Percentiles rank a stretch among this genome's conserved stretches.
These are phyloP conservation scores for Dicerorhinus sumatrensis DNA, from an alignment of 2,113 vertebrate species.

Conservation along the genomic window DNA sequence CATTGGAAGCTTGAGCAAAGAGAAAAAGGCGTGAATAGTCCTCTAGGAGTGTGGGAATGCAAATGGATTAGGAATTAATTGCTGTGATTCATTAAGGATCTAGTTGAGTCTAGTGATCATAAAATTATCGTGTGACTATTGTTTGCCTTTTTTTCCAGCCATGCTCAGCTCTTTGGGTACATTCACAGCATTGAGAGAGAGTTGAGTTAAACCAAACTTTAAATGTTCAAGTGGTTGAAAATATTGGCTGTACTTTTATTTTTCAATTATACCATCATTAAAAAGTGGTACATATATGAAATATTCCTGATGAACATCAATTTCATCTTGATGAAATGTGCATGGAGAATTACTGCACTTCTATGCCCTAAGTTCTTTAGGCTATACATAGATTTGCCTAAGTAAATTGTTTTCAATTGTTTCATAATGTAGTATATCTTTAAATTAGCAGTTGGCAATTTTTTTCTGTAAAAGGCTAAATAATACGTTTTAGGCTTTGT, in stretches of 20 bases:
- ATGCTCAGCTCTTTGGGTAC: not conserved
- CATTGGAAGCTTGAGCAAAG: not conserved
- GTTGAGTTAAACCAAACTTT: not conserved
- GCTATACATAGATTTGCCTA: not conserved
- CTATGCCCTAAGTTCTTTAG: not conserved
- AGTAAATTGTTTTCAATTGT: not conserved
- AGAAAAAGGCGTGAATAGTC: not conserved
- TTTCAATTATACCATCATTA: not conserved
- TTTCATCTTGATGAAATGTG: not conserved
- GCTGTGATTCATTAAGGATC: not conserved
- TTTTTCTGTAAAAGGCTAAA: not conserved
- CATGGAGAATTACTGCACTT: not conserved
- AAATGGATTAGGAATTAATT: not conserved
- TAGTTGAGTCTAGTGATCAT: not conserved
- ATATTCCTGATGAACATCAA: not conserved
- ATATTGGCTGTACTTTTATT: not conserved
- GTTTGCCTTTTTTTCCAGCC: not conserved
- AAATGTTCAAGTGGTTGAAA: constrained; percentile 5
- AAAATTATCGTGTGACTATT: not conserved
- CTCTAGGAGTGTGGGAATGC: not conserved
- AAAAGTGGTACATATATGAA: not conserved
- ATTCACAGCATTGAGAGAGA: not conserved
- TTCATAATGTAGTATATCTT: not conserved
- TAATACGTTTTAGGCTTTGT: not conserved
- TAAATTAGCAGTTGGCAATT: not conserved